These are phyloP conservation scores for Drosophila elegans DNA, from an alignment of 1,140 invertebrate species.

Conservation along the genomic window DNA sequence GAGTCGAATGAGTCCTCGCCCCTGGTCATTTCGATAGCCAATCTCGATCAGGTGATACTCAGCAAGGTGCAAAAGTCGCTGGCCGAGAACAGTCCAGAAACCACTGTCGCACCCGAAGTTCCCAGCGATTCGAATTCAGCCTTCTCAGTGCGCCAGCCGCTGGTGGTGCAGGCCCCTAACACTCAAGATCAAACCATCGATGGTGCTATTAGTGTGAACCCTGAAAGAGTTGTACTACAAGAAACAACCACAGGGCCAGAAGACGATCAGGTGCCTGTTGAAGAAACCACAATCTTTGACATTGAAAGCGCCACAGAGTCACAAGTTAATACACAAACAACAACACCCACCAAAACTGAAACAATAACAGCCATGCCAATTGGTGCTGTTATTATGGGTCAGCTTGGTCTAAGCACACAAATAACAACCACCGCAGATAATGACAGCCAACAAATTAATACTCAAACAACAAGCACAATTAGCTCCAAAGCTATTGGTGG, in stretches of 20 bases:
- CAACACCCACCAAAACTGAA: not conserved
- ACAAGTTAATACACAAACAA: constrained; percentile 1
- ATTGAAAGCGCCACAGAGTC: constrained; percentile 12
- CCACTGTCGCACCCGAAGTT: constrained; percentile 11
- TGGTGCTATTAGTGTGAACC: not conserved
- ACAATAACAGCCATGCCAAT: constrained; percentile 32
- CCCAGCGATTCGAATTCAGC: constrained; percentile 68
- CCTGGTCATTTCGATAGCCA: constrained; percentile 84
- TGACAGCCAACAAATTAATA: not conserved
- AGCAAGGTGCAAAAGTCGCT: constrained; percentile 76
- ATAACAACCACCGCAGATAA: not conserved
- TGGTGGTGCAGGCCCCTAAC: constrained; percentile 60
- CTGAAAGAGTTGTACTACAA: constrained; percentile 5
- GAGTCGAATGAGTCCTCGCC: constrained; percentile 84
- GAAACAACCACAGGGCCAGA: constrained; percentile 4
- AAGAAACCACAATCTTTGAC: constrained; percentile 26
- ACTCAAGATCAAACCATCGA: constrained; percentile 1
- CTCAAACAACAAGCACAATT: constrained; percentile 8
- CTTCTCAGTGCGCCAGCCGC: constrained; percentile 62
- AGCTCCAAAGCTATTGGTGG: not conserved
- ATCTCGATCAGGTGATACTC: constrained; percentile 84
- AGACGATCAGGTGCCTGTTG: constrained; percentile 6
- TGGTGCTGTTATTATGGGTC: constrained; percentile 34
- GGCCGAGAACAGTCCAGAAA: constrained; percentile 19
- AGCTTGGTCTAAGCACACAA: constrained; percentile 25